Evolutionary conservation across 2,797 vertebrate genomes (phyloP).

Genomic region (Enteromius viviparus): DNA sequence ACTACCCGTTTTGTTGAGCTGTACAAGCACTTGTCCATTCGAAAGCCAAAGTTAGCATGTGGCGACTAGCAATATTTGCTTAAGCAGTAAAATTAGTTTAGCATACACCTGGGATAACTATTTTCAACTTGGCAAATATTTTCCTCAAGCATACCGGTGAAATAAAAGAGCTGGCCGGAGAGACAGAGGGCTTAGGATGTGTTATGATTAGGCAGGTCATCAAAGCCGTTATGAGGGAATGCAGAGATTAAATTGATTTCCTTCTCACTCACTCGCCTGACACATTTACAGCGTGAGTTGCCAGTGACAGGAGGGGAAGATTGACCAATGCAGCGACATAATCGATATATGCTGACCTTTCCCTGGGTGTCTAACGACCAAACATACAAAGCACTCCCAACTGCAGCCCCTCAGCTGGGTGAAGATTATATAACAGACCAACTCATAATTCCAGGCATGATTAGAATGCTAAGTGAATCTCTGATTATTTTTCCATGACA

Average conservation of each 20-base stretch:
- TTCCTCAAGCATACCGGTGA: neutral
- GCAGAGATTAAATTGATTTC: slow-evolving; percentile 55
- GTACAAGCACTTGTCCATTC: neutral
- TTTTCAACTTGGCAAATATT: neutral
- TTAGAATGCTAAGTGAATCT: slow-evolving; percentile 50
- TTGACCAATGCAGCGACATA: slow-evolving; percentile 71
- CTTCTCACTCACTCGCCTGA: slow-evolving; percentile 43
- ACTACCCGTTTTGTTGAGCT: neutral
- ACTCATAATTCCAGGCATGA: slow-evolving; percentile 39
- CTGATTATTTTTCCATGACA: slow-evolving; percentile 24
- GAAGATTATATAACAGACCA: slow-evolving; percentile 48
- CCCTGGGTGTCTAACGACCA: slow-evolving; percentile 55
- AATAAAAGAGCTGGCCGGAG: neutral
- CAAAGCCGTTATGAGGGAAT: slow-evolving; percentile 51
- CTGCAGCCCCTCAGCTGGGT: slow-evolving; percentile 29
- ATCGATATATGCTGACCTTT: slow-evolving; percentile 75
- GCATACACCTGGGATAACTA: neutral
- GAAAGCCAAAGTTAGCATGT: neutral
- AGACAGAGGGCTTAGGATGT: slow-evolving; percentile 9
- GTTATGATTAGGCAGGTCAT: slow-evolving; percentile 53
- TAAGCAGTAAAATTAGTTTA: neutral
- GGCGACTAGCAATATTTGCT: neutral
- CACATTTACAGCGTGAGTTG: slow-evolving; percentile 45
- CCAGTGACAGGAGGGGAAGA: slow-evolving; percentile 62
- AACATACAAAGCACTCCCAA: slow-evolving; percentile 36